These are phyloP conservation scores for Melitaea cinxia DNA, from an alignment of 1,140 invertebrate species.

Conservation along the genomic window DNA sequence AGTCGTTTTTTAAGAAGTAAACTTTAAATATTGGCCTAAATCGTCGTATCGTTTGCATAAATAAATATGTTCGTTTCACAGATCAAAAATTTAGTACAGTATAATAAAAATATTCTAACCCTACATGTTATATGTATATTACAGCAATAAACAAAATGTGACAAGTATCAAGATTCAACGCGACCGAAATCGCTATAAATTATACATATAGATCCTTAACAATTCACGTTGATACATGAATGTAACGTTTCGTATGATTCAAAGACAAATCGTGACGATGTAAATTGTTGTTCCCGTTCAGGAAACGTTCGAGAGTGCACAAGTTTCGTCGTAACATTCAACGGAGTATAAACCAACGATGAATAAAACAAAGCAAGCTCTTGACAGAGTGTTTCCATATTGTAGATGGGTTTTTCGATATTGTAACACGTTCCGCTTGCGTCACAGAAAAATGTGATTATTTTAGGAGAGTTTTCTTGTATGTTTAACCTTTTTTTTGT, in stretches of 20 bases:
- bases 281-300: neutral
- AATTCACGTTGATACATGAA: neutral
- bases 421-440: neutral
- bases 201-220: too few species aligned
- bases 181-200: too few species aligned
- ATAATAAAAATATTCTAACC: too few species aligned
- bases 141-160: too few species aligned
- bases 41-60: too few species aligned
- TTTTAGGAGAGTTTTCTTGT: neutral
- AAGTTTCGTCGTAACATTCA: neutral
- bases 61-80: too few species aligned
- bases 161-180: too few species aligned
- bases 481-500: neutral
- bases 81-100: too few species aligned
- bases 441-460: neutral
- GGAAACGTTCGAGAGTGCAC: neutral
- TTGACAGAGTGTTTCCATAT: neutral
- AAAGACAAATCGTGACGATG: neutral
- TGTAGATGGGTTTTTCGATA: neutral
- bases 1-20: too few species aligned
- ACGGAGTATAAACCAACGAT: neutral
- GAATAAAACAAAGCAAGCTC: conserved; percentile 3
- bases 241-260: neutral
- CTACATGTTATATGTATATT: too few species aligned
- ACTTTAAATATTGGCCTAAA: too few species aligned